Conservation (phyloP, 1,140 invertebrate genomes). For the Antheraea mylitta region DNA sequence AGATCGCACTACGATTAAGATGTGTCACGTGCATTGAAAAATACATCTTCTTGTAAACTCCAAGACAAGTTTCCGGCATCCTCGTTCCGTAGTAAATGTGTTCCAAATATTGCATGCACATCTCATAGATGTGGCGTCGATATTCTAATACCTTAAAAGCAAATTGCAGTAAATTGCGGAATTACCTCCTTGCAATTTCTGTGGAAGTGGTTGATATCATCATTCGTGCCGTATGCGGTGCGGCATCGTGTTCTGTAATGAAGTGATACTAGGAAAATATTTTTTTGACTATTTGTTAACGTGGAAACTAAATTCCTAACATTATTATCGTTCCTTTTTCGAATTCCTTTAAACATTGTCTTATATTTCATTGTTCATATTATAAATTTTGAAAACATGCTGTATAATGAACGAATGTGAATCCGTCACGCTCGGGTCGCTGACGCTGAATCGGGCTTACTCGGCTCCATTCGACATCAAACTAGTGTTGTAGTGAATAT, state of each 20-base stretch:
- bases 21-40: not conserved
- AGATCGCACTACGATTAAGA: not conserved
- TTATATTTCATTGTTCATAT: too few species aligned
- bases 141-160: constrained; percentile 31
- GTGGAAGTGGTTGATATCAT: constrained; percentile 33
- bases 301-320: not conserved
- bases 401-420: too few species aligned
- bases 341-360: too few species aligned
- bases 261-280: not conserved
- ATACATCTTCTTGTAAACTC: not conserved
- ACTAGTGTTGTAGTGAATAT: too few species aligned
- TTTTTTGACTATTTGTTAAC: not conserved
- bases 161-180: constrained; percentile 38
- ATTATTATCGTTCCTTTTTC: too few species aligned
- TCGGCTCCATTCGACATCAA: too few species aligned
- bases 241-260: not conserved
- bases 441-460: too few species aligned
- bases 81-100: not conserved
- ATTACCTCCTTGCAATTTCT: constrained; percentile 33
- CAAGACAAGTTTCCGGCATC: not conserved
- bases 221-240: constrained; percentile 10
- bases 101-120: not conserved
- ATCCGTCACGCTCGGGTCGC: too few species aligned
- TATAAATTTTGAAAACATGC: too few species aligned
- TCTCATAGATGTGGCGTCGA: constrained; percentile 5